Base-by-base conservation (phyloP, 2,888 invertebrate genomes). In the Parnassius mnemosyne region DNA sequence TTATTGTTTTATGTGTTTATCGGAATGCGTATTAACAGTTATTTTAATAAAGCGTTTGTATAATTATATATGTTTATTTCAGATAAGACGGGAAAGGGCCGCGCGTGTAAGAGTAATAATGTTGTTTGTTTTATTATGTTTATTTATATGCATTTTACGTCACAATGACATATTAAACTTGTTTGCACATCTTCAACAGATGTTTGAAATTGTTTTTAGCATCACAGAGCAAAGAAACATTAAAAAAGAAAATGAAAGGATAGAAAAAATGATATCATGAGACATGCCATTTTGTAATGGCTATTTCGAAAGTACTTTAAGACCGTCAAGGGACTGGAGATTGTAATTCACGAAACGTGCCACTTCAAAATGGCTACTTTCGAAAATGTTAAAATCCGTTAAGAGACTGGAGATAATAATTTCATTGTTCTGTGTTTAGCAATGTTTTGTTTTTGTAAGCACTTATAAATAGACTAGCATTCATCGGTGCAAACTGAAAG, bases 101-200 rank as follows among this genome's bases (percentile, higher is more conserved):
- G 72, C 9, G 7, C 70, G 73, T 69, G 72, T 72, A 69, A 70
- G 76, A 76, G 72, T 72, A 65, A 71, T 74, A 65, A 71, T 71
- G 69, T 72, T 69, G 73, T 73, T 72, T 13, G 70, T 76, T 76
- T 76, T 76, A 69, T 69, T 72, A 72, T 74, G 61, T 82, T 81
- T 79, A 77, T 79, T 80, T 76, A 70, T 77, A 72, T 81, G 86
- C 85, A 85, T 85, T 86, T 85, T 84, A 72, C 73, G 74, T 44
- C 11, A 25, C 57, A 57, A 20, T 46, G 44, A 56, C 11, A 61
- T 46, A n/a, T n/a, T 20, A 41, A 46, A 43, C 9, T 51, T 25
- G 10, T 16, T 13, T 16, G 53, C 51, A 43, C 44, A 44, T 41
- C 41, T 57, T 12, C 49, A 12, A 50, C 42, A 41, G 11, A 41